Evolutionary conservation across 2,888 invertebrate species (phyloP).

Genomic region (Biston betularia): DNA sequence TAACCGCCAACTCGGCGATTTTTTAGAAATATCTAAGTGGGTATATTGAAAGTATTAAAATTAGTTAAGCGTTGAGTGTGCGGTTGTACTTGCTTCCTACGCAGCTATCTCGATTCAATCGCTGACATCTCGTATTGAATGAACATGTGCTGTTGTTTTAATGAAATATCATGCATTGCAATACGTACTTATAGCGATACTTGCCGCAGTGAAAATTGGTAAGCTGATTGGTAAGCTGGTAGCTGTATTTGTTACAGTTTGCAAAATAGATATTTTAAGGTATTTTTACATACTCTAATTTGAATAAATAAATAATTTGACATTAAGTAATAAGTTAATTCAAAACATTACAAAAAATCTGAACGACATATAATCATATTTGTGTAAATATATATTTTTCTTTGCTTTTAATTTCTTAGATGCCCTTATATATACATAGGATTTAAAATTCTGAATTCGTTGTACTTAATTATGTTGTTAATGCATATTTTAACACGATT

Average conservation of each 20-base stretch:
- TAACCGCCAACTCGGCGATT: too few relatives aligned
- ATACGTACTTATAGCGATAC: too few relatives aligned
- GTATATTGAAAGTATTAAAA: neutral
- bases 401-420: neutral
- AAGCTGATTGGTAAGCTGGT: neutral
- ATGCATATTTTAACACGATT: too few relatives aligned
- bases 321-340: too few relatives aligned
- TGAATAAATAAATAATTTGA: too few relatives aligned
- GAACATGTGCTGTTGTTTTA: constrained; percentile 73
- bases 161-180: constrained; percentile 55
- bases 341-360: neutral
- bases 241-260: neutral
- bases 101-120: constrained; percentile 58
- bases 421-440: neutral
- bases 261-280: too few relatives aligned
- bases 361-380: neutral
- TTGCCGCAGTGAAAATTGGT: constrained; percentile 2
- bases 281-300: too few relatives aligned
- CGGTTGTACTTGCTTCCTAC: constrained; percentile 64
- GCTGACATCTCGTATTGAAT: constrained; percentile 75
- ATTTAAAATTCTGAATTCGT: neutral
- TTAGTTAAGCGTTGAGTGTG: constrained; percentile 40
- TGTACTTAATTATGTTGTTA: neutral
- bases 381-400: neutral
- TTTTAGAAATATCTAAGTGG: too few relatives aligned